Evolutionary conservation across 2,888 invertebrate species (phyloP), one percentile per base, ranked within the genome.

Genomic region (Pammene aurita): DNA sequence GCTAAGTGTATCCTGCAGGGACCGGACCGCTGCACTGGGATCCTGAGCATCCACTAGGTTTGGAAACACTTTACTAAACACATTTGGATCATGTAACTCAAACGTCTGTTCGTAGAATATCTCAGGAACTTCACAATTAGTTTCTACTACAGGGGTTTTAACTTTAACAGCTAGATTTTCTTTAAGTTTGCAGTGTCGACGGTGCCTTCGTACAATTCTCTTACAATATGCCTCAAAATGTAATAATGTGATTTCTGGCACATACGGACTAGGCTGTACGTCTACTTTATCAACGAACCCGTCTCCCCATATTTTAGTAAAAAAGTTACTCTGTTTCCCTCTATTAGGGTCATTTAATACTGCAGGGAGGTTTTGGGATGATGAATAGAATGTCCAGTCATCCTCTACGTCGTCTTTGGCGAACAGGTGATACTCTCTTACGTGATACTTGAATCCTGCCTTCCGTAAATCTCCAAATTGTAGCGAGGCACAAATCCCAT

Each of bases 221-320:
- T 95, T 95, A 75, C 98, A 93, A 85, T 99, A 99, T 41, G 94
- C 93, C 76, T 97, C 96, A 89, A 99, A 98, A 87, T 98, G 97
- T 55, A 95, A 94, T 83, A 95, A 94, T 14, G 95, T 95, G 70
- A 99, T 95, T 78, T 97, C 96, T 50, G 97, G 97, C 76, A 98
- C 90, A 84, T 96, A 95, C 0, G 96, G 95, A 78, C 97, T 96
- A 75, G 96, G 95, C 48, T 95, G 94, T 77, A 98, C 94, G 56
- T 95, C 94, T 35, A 94, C 93, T 78, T 96, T 95, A 73, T 98
- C 98, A 18, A 98, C 94, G 88, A 99, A 99, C 70, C 95, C 94
- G 80, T 98, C 98, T 55, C 99, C 99, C 99, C 99, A 99, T 72
- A 98, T 98, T 86, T 97, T 98, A 0, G 98, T 98, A 82, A 99